Evolutionary conservation across 2,797 vertebrate species (phyloP).

Genomic region (Poecile montanus): DNA sequence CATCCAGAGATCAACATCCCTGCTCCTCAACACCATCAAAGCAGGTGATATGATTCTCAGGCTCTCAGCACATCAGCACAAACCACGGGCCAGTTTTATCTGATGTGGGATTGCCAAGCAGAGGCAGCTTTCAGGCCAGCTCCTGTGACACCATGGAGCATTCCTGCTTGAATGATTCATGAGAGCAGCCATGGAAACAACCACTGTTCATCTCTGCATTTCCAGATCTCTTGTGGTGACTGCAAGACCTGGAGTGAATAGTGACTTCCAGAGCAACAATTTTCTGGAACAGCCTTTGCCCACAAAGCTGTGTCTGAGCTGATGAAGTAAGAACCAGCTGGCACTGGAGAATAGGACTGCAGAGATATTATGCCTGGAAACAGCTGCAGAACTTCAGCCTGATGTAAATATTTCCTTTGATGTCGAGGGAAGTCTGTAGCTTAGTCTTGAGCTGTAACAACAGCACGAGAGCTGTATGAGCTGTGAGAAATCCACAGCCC

Average conservation of each 20-base stretch:
- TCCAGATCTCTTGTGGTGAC: background rate
- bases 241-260: background rate
- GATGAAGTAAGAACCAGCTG: background rate
- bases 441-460: background rate
- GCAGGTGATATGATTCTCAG: background rate
- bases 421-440: background rate
- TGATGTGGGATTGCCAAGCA: background rate
- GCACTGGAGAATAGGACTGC: background rate
- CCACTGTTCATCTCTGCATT: background rate
- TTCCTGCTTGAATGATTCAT: background rate
- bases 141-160: background rate
- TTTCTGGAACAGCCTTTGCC: background rate
- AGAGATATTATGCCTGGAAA: background rate
- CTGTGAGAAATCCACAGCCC: background rate
- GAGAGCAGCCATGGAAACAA: background rate
- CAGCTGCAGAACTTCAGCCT: background rate
- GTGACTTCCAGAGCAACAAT: background rate
- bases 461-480: fast-evolving
- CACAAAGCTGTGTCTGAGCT: background rate
- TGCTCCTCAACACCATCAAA: background rate
- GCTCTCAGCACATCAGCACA: background rate
- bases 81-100: fast-evolving
- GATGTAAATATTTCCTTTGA: background rate
- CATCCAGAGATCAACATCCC: background rate
- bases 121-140: background rate